A percentile compares a stretch with the other conserved stretches of the same genome.
These are phyloP conservation scores for Sebastes matsubarae DNA, from an alignment of 2,797 vertebrate species.

Conservation along the genomic window DNA sequence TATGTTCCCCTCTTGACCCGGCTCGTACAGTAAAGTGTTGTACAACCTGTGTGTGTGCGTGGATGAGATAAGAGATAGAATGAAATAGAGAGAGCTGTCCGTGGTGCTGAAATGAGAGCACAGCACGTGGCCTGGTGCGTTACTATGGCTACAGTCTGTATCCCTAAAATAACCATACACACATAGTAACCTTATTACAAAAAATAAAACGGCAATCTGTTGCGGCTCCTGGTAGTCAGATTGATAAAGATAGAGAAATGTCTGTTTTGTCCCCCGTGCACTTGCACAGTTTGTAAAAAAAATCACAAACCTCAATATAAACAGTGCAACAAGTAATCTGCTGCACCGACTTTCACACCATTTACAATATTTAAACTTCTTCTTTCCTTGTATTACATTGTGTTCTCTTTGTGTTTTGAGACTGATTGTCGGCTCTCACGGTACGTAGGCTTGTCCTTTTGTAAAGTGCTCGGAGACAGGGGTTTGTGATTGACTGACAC, in stretches of 20 bases:
- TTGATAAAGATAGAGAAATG: conserved; percentile 16
- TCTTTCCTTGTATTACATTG: neutral
- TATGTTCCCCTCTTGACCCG: neutral
- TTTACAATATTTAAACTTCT: neutral
- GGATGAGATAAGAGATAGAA: neutral
- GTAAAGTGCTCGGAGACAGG: conserved; percentile 22
- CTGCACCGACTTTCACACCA: neutral
- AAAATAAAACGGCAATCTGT: conserved; percentile 51
- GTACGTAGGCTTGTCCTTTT: conserved; percentile 33
- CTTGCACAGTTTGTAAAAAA: neutral
- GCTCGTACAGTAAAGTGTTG: neutral
- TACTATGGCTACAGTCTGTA: conserved; percentile 80
- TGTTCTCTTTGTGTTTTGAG: conserved; percentile 7
- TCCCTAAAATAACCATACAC: conserved; percentile 77
- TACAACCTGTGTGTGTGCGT: neutral
- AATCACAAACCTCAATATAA: neutral
- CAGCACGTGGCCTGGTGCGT: conserved; percentile 66
- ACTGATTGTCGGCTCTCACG: neutral
- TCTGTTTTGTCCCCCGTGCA: neutral
- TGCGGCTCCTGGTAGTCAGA: conserved; percentile 20
- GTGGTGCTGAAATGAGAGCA: conserved; percentile 66
- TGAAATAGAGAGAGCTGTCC: conserved; percentile 45
- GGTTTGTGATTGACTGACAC: conserved; percentile 58
- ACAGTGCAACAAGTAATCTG: conserved; percentile 37
- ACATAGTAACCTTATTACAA: conserved; percentile 61